Evolutionary conservation across 2,888 invertebrate species (phyloP).

Genomic region (Pimpla rufipes): DNA sequence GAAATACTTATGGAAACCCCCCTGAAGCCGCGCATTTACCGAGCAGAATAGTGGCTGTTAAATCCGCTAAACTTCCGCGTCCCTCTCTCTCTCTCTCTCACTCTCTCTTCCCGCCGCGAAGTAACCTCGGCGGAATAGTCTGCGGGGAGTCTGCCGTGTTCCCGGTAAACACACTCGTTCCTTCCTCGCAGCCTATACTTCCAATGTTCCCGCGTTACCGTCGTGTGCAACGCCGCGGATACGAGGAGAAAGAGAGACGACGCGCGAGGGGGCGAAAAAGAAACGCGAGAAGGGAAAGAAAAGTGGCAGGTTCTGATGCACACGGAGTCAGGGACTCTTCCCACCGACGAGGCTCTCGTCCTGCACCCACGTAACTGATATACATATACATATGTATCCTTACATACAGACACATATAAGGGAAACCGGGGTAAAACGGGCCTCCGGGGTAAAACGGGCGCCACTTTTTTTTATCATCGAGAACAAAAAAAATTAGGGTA

Average conservation of each 20-base stretch:
- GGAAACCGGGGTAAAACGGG: too few relatives aligned
- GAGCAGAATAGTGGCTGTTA: neutral
- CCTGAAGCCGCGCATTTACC: neutral
- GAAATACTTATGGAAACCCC: neutral
- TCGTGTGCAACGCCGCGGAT: conserved; percentile 17
- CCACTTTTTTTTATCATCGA: too few relatives aligned
- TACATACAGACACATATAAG: too few relatives aligned
- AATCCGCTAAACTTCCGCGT: conserved; percentile 14
- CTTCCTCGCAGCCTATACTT: conserved; percentile 47
- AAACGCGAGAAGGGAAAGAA: conserved; percentile 13
- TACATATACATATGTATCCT: conserved; percentile 1
- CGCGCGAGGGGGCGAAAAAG: neutral
- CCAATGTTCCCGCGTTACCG: conserved; percentile 45
- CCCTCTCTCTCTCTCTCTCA: too few relatives aligned
- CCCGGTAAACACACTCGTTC: conserved; percentile 42
- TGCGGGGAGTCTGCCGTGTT: conserved; percentile 15
- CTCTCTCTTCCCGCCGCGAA: too few relatives aligned
- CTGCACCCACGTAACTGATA: neutral
- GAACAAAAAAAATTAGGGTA: too few relatives aligned
- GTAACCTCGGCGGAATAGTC: neutral
- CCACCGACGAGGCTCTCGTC: conserved; percentile 43
- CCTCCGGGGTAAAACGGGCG: too few relatives aligned
- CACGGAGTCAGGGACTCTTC: conserved; percentile 49
- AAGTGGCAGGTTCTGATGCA: conserved; percentile 14
- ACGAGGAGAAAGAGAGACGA: conserved; percentile 2